Evolutionary conservation across 1,140 invertebrate genomes (phyloP).

Genomic region (Tachypleus tridentatus): DNA sequence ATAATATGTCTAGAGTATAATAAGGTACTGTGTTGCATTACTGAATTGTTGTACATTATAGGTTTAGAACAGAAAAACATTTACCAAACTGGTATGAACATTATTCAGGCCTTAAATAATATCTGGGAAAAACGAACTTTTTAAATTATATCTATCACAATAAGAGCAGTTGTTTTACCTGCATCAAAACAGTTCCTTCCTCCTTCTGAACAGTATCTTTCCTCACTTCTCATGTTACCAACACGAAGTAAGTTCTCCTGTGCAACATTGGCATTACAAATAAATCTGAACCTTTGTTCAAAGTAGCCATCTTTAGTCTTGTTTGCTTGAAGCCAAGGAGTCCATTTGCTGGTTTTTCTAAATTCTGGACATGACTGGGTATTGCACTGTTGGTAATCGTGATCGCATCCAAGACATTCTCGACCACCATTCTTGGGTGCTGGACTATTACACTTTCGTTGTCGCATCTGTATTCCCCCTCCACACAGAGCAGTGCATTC

Average conservation of each 20-base stretch:
- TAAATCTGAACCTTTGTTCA: constrained; percentile 60
- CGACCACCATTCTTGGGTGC: constrained; percentile 44
- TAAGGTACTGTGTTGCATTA: neutral
- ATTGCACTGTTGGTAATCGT: constrained; percentile 52
- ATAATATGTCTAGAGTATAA: neutral
- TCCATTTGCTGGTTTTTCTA: constrained; percentile 55
- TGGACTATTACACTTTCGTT: constrained; percentile 50
- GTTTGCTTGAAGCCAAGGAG: constrained; percentile 53
- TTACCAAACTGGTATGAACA: neutral
- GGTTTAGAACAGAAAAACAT: neutral
- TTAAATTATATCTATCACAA: too few species aligned
- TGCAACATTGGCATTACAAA: constrained; percentile 58
- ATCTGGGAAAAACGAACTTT: neutral
- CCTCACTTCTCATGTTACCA: constrained; percentile 58
- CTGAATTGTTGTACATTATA: neutral
- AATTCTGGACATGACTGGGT: constrained; percentile 50
- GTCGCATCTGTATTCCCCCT: constrained; percentile 32
- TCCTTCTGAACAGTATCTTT: constrained; percentile 51
- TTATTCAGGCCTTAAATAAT: neutral
- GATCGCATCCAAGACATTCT: constrained; percentile 51
- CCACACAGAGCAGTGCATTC: constrained; percentile 32
- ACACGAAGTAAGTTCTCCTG: constrained; percentile 48
- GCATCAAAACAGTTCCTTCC: constrained; percentile 39
- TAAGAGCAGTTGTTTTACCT: constrained; percentile 11
- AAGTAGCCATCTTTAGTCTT: constrained; percentile 43